These are phyloP conservation scores for Labroides dimidiatus DNA, from an alignment of 2,797 vertebrate genomes.

Conservation along the genomic window DNA sequence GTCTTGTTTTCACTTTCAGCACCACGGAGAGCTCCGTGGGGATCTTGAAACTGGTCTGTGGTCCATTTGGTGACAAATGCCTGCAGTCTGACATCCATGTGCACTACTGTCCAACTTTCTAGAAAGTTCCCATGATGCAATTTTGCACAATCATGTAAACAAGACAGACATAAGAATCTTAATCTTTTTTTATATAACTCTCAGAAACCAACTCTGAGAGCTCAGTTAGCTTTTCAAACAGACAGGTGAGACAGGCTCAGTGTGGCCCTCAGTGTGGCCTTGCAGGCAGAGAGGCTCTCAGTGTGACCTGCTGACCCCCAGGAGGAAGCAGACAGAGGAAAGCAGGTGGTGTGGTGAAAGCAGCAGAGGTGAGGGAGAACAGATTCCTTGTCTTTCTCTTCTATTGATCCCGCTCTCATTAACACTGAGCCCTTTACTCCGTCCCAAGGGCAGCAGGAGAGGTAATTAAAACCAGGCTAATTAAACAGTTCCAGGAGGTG, in stretches of 20 bases:
- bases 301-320: slow-evolving; percentile 43
- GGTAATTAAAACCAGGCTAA: slow-evolving; percentile 82
- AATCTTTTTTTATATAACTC: too few relatives aligned
- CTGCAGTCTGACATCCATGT: too few relatives aligned
- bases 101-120: too few relatives aligned
- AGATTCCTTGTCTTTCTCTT: slow-evolving; percentile 60
- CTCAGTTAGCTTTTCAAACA: too few relatives aligned
- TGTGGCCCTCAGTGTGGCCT: too few relatives aligned
- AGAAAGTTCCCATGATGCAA: too few relatives aligned
- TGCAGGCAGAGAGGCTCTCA: slow-evolving; percentile 68
- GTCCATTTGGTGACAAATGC: too few relatives aligned
- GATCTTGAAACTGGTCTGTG: too few relatives aligned
- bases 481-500: slow-evolving; percentile 72
- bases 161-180: too few relatives aligned
- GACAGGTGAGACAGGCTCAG: too few relatives aligned
- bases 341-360: slow-evolving; percentile 46
- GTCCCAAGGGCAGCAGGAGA: slow-evolving; percentile 69
- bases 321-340: slow-evolving; percentile 30
- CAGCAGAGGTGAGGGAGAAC: slow-evolving; percentile 5
- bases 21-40: slow-evolving; percentile 42
- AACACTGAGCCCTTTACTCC: slow-evolving; percentile 71
- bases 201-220: too few relatives aligned
- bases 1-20: slow-evolving; percentile 49
- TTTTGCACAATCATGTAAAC: too few relatives aligned
- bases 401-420: slow-evolving; percentile 81